Percentiles rank a stretch among this genome's conserved stretches.
Conservation (phyloP, 2,888 invertebrate species). For the Rhorus exstirpatorius region DNA sequence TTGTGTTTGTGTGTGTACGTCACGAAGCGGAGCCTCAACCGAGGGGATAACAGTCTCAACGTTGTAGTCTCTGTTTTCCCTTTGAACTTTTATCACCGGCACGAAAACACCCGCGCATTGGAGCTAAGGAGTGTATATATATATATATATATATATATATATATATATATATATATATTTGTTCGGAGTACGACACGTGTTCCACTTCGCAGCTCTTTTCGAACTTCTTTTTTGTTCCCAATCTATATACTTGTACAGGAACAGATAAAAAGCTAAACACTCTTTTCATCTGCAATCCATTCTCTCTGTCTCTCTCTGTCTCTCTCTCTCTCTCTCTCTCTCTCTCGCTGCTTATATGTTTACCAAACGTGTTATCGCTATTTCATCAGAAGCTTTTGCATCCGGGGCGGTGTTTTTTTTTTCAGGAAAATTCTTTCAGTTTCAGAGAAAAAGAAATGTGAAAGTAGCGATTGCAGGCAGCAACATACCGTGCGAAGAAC, state of each 20-base stretch:
- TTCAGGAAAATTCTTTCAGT: no score
- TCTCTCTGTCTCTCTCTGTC: neutral
- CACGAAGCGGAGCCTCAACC: neutral
- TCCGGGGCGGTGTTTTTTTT: no score
- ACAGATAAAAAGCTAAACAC: neutral
- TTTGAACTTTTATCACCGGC: slow-evolving; percentile 76
- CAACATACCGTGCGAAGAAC: no score
- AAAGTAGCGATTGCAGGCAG: no score
- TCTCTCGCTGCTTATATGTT: no score
- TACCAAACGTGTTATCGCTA: no score
- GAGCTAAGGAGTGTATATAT: neutral
- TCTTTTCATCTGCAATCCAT: neutral
- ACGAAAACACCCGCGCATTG: slow-evolving; percentile 11
- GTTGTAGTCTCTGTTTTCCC: slow-evolving; percentile 43
- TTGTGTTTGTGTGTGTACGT: no score
- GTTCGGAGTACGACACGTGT: neutral
- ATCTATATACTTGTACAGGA: no score
- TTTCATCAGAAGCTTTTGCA: no score
- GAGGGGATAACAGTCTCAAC: neutral
- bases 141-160: neutral
- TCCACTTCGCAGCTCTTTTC: neutral
- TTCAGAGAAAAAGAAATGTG: no score
- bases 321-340: no score
- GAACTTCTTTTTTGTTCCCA: no score
- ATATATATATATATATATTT: neutral